Evolutionary conservation across 2,888 invertebrate species (phyloP), one percentile per base, ranked within the genome.

Genomic region (Pyrochroa serraticornis): DNA sequence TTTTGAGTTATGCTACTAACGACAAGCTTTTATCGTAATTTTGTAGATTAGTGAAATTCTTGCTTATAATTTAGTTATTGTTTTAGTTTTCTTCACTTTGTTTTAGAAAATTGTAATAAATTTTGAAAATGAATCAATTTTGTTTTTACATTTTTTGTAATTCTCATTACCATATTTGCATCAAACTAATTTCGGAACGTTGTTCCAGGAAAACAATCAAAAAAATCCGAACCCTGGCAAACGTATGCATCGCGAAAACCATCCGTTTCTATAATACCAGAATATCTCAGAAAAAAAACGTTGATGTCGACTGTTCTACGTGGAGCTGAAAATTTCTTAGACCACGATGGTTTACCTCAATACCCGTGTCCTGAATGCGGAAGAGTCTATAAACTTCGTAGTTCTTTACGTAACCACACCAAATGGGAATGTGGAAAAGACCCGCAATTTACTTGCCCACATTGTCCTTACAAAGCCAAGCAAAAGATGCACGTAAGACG

Each of bases 341-440:
- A 35, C n/a, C 3, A 3, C n/a, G 10, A 35, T 3, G 35, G 35
- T 35, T 35, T 9, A 3, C n/a, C 10, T 3, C 10, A 35, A 35
- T 45, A 41, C 38, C 7, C 39, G 22, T 54, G 59, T 46, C 87
- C 88, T 49, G 88, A 89, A 71, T 92, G 92, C 79, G 90, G 90
- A 60, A 85, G 91, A 65, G 85, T 88, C 58, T 92, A 92, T 82
- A 92, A 92, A 79, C 83, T 92, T 66, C 91, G 91, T 80, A 91
- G 91, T 65, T 91, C 91, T 61, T 81, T 90, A 71, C 84, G 89
- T 61, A 89, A 90, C 78, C 90, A 90, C 75, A 88, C 89, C 82
- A 89, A 89, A 79, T 90, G 89, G 88, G 89, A 90, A 79, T 90
- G 90, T 79, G 90, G 89, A 74, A 90, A 90, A 77, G 90, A 90